Base-by-base conservation (phyloP, 2,888 invertebrate genomes). In the Cephus sareptanus region DNA sequence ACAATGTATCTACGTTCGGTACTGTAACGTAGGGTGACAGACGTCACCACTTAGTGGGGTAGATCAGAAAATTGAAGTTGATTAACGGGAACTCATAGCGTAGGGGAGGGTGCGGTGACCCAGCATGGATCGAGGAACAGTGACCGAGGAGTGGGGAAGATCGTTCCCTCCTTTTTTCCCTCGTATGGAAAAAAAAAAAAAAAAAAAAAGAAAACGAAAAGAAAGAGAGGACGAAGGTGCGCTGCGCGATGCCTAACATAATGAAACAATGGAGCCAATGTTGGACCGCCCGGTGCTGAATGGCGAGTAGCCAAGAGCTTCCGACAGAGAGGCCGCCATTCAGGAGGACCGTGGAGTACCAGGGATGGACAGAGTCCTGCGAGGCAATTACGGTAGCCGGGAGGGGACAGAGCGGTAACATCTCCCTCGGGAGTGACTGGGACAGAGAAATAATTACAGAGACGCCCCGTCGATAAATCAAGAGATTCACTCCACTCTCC, bases 381-480 rank as follows among this genome's bases (percentile, higher is more conserved):
- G 85, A 83, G 82, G 82, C 85, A 82, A 87, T 84, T 85, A 88
- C 89, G 83, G 87, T 88, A 89, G 87, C 88, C 88, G 88, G 87
- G 89, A 89, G 88, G 89, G 85, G 84, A 86, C 85, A 81, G 83
- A 79, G 74, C 76, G 79, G 77, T 85, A 30, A 23, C 23, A 23
- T 34, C 74, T 74, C 35, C 37, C 74, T 33, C 74, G 34, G 31
- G 71, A 71, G 31, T 13, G 71, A 71, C 71, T 31, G 71, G 15
- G 71, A 71, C 9, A 34, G 34, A 88, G 87, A 89, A 90, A 90
- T 90, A 90, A 90, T 90, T 90, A 90, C 89, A 90, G 90, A 88
- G 89, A 90, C 89, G 88, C 89, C 87, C 86, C 87, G 87, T 89
- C 90, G 89, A 90, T 90, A 90, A 90, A 90, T 90, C 90, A 90